Evolutionary conservation across 2,888 invertebrate species (phyloP), one percentile per base, ranked within the genome.

Genomic region (Pediacus dermestoides): DNA sequence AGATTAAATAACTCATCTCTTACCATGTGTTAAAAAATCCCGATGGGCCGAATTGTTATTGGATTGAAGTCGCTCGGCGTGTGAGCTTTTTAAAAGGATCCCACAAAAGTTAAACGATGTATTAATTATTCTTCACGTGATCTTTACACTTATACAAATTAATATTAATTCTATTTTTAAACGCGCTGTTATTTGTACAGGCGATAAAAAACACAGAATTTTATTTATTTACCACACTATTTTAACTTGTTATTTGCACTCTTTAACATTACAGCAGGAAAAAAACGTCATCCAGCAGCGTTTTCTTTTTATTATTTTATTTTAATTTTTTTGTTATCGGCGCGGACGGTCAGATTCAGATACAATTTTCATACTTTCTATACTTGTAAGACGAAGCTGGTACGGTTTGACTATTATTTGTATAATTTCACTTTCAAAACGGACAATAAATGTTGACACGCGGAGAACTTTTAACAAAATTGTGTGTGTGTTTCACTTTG

Each of bases 141-240:
- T 43, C 37, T 45, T 42, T 42, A 42, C 47, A 50, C 40, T 44
- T 41, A 42, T 39, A 43, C 43, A 46, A 43, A 36, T 31, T 23
- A 23, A 23, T 23, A 23, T 9, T n/a, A 18, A 39, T 32, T 44
- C 46, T 54, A 52, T 52, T 54, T 54, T 51, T 52, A 52, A 48
- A 42, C 44, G 30, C 28, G 40, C 27, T 53, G 44, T 45, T 55
- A 48, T 55, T 55, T 52, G 55, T 49, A 46, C 38, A 49, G 39
- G 44, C 44, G 53, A 53, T 53, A 53, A 55, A 50, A 49, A 48
- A 44, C 39, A 39, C 44, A 48, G 49, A 23, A 23, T 23, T 23
- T 23, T 50, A 10, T 51, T 53, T 50, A 47, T 48, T 47, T 47
- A 46, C 47, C 44, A 34, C 40, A 42, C 40, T 33, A 30, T 30